Evolutionary conservation across 2,113 vertebrate species (phyloP), one percentile per base, ranked within the genome.

Genomic region (Tachuris rubrigastra): DNA sequence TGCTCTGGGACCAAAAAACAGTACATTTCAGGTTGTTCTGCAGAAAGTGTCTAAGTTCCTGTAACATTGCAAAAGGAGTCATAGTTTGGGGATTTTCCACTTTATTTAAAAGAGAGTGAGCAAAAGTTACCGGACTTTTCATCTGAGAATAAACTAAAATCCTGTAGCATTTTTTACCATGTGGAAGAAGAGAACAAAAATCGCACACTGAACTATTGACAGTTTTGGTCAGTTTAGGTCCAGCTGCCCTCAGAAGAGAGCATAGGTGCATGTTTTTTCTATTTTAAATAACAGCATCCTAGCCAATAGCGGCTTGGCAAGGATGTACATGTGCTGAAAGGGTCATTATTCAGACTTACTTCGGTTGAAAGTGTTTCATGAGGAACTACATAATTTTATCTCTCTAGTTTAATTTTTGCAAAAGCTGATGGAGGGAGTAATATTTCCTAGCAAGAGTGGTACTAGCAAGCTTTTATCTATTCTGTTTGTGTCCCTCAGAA

Each of bases 131-230:
- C 66, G 42, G 35, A 49, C 14, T 53, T 83, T 20, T 62, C 12
- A 7, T 49, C 84, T 4, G 1, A 68, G 49, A 62, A 19, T 8
- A 24, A 12, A 3, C 25, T 39, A 5, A 68, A 75, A 41, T 27
- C 23, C 68, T 12, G 33, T 44, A 31, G 20, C 6, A 4, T 35
- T 62, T 84, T 46, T 78, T 65, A 24, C 81, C 20, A 3, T 4
- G 7, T 31, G 52, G n/a, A 77, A 60, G 13, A 56, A n/a, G 25
- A 52, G 18, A 17, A 12, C 25, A 30, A 24, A 85, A 42, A 27
- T n/a, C 0, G 0, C 1, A 1, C 35, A 25, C 41, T n/a, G 24
- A 87, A 15, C 39, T 56, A 1, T 10, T 2, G 1, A 27, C 14
- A 31, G 14, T 23, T 80, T 79, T 74, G n/a, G 5, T 86, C 55